A percentile compares a stretch with the other conserved stretches of the same genome.
These are phyloP conservation scores for Columba janthina DNA, from an alignment of 2,113 vertebrate genomes.

Conservation along the genomic window DNA sequence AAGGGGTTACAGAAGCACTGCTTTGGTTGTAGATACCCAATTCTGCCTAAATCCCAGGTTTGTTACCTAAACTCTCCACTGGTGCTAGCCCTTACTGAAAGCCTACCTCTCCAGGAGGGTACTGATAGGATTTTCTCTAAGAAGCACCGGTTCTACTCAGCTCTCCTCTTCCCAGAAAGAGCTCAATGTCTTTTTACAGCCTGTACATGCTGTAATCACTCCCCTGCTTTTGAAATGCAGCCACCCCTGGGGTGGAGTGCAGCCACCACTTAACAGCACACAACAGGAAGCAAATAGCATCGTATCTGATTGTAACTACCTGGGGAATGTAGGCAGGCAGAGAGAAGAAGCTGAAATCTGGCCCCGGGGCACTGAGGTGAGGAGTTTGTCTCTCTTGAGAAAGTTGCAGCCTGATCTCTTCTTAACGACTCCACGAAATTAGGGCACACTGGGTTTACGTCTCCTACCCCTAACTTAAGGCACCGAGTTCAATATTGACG, in stretches of 20 bases:
- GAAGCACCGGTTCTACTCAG: neutral
- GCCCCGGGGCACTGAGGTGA: constrained; percentile 7
- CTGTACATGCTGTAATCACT: neutral
- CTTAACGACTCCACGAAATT: neutral
- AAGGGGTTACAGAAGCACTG: neutral
- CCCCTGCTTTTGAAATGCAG: constrained; percentile 58
- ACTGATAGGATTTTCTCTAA: neutral
- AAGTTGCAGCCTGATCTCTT: constrained; percentile 8
- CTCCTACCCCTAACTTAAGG: constrained; percentile 23
- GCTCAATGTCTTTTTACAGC: constrained; percentile 24
- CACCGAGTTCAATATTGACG: constrained; percentile 25
- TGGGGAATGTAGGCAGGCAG: constrained; percentile 45
- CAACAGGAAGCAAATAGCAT: constrained; percentile 57
- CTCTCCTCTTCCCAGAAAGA: neutral
- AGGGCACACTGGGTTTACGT: neutral
- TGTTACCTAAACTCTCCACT: neutral
- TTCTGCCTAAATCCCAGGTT: neutral
- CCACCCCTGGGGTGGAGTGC: constrained; percentile 27
- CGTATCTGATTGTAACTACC: constrained; percentile 49
- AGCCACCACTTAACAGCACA: constrained; percentile 29
- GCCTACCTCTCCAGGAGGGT: neutral
- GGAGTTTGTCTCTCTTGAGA: constrained; percentile 44
- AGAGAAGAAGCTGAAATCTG: neutral
- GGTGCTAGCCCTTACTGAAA: neutral
- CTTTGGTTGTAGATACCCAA: neutral